Base-by-base conservation (phyloP, 2,888 invertebrate genomes). In the Chaetogeoica ovagalla region DNA sequence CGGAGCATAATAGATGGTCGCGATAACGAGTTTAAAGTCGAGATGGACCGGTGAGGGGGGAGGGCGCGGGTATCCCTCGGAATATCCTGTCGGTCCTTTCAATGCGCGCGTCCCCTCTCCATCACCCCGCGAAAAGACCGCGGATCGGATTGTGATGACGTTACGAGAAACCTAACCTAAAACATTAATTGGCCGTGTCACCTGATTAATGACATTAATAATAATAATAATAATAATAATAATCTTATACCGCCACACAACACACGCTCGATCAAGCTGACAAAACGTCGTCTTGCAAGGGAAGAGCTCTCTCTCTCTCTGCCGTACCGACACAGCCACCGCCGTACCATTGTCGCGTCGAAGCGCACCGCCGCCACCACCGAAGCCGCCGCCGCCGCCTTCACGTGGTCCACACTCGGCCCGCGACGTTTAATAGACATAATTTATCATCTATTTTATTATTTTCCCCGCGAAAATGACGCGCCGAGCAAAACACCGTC, bases 161-260 rank as follows among this genome's bases (percentile, higher is more conserved):
- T 82, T 79, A 82, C 82, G 82, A 75, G 81, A 82, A 79, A 81
- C 82, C 79, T 79, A 79, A 79, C 79, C 79, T 65, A 79, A 79
- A 82, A 82, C 81, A 82, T 82, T 82, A 82, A 82, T 82, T 82
- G 82, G 81, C 81, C 82, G 82, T 82, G 82, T 82, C 82, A 82
- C 81, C 82, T 82, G 82, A 82, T 82, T 82, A 82, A 82, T 82
- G 82, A 76, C 81, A 73, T 82, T 82, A 79, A 43, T 43, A 43
- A 79, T 82, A 82, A 82, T 82, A 82, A 82, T 79, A 39, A 39
- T 82, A 79, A n/a, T n/a, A n/a, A 79, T 82, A 82, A 82, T 82
- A 82, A 82, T 79, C 82, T 77, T 60, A 66, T 81, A 82, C 77
- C 82, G 81, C 30, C 30, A 30, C 30, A 30, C 30, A 30, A 30